Percentiles rank a stretch among this genome's conserved stretches.
Evolutionary conservation across 2,888 invertebrate species (phyloP).

Genomic region (Rapana venosa): DNA sequence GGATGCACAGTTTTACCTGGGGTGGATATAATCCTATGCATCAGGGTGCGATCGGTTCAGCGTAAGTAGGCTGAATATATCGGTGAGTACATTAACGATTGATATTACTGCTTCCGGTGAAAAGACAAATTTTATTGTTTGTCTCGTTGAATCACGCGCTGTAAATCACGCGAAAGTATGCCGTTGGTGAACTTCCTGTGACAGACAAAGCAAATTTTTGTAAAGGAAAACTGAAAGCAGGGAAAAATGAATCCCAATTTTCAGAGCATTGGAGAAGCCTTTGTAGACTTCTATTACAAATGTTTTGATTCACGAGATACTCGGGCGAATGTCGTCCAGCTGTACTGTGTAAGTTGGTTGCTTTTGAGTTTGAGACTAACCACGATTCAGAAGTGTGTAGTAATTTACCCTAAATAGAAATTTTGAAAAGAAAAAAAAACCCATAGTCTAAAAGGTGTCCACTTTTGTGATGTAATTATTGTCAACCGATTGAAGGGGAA

Average conservation of each 20-base stretch:
- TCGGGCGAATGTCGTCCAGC: conserved; percentile 39
- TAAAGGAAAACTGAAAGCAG: neutral
- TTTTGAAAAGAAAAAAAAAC: neutral
- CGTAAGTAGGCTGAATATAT: too few species aligned
- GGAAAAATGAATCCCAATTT: conserved; percentile 50
- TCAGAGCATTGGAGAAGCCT: conserved; percentile 49
- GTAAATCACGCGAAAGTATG: neutral
- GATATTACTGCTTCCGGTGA: neutral
- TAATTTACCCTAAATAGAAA: too few species aligned
- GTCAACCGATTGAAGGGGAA: neutral
- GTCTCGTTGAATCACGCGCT: neutral
- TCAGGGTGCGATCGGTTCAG: too few species aligned
- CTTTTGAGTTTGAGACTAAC: neutral
- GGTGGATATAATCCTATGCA: too few species aligned
- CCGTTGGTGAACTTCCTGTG: conserved; percentile 14
- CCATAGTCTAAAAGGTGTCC: neutral
- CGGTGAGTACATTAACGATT: too few species aligned
- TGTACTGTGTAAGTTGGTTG: conserved; percentile 50
- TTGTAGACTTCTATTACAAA: conserved; percentile 50
- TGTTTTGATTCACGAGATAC: conserved; percentile 48
- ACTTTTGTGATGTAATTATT: neutral
- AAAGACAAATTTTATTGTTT: neutral
- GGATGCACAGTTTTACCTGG: too few species aligned
- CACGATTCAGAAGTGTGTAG: neutral
- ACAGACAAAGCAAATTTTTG: neutral